Conservation (phyloP, 2,888 invertebrate genomes). For the Cataglyphis livida region DNA sequence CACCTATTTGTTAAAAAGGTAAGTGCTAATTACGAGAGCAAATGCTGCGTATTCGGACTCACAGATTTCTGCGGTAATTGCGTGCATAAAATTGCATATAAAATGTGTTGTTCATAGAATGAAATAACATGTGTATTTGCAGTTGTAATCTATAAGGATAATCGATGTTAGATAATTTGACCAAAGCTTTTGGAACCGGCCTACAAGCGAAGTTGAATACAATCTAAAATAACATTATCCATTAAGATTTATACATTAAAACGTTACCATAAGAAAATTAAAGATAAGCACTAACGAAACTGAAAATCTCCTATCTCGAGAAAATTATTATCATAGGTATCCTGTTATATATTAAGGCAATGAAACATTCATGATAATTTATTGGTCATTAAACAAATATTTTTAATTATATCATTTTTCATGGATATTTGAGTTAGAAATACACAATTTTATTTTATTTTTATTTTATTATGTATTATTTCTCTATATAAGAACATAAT, state of each 20-base stretch:
- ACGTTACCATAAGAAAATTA: constrained; percentile 16
- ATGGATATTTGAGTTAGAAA: not conserved
- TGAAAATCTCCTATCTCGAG: not conserved
- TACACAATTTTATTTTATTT: not conserved
- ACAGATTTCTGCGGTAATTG: constrained; percentile 78
- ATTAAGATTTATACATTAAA: constrained; percentile 26
- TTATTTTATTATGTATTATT: not conserved
- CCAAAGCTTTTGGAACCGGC: constrained; percentile 40
- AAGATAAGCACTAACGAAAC: not conserved
- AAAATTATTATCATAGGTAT: not conserved
- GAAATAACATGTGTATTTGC: constrained; percentile 57
- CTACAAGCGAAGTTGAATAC: constrained; percentile 25
- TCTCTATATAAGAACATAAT: not conserved
- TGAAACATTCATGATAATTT: constrained; percentile 3
- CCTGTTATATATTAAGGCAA: constrained; percentile 1
- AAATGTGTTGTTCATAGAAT: constrained; percentile 55
- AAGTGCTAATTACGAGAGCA: constrained; percentile 77
- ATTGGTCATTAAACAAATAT: not conserved
- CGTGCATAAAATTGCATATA: constrained; percentile 75
- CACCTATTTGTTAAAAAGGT: not conserved
- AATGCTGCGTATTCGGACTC: constrained; percentile 75
- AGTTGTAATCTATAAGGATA: constrained; percentile 58
- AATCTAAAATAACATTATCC: constrained; percentile 30
- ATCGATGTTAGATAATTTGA: constrained; percentile 51
- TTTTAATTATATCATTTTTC: not conserved